Evolutionary conservation across 2,888 invertebrate genomes (phyloP).

Genomic region (Stramonita haemastoma): DNA sequence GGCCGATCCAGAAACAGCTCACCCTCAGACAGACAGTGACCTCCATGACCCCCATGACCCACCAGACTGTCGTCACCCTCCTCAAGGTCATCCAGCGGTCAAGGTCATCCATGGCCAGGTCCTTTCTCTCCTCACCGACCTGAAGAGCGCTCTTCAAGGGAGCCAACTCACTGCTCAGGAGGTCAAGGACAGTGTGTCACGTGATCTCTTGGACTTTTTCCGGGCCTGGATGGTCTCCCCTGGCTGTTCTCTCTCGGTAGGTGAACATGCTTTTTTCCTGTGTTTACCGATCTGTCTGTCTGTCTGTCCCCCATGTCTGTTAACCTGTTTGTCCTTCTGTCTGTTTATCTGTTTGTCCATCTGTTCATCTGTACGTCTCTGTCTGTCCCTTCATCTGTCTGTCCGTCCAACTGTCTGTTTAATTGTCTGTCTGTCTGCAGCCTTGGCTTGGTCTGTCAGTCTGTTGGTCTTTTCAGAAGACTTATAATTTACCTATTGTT

Average conservation of each 20-base stretch:
- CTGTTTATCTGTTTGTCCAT: background rate
- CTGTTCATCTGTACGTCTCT: background rate
- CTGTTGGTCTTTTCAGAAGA: background rate
- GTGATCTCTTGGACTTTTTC: background rate
- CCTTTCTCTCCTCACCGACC: background rate
- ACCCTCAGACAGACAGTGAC: background rate
- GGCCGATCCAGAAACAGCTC: background rate
- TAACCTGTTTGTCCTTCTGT: background rate
- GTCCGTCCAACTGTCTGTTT: background rate
- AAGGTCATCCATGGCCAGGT: background rate
- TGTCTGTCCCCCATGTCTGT: background rate
- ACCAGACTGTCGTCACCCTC: no score
- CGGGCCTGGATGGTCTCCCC: background rate
- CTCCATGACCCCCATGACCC: no score
- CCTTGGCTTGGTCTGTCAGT: background rate
- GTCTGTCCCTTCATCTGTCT: background rate
- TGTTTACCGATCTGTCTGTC: background rate
- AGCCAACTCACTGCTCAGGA: background rate
- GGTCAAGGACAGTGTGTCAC: conserved; percentile 2
- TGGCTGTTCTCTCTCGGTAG: background rate
- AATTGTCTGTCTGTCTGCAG: background rate
- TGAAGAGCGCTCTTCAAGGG: conserved; percentile 1
- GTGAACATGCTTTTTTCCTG: background rate
- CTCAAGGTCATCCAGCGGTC: background rate
- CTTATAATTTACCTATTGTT: no score